Evolutionary conservation across 1,140 invertebrate species (phyloP).

Genomic region (Lepidurus couesii): DNA sequence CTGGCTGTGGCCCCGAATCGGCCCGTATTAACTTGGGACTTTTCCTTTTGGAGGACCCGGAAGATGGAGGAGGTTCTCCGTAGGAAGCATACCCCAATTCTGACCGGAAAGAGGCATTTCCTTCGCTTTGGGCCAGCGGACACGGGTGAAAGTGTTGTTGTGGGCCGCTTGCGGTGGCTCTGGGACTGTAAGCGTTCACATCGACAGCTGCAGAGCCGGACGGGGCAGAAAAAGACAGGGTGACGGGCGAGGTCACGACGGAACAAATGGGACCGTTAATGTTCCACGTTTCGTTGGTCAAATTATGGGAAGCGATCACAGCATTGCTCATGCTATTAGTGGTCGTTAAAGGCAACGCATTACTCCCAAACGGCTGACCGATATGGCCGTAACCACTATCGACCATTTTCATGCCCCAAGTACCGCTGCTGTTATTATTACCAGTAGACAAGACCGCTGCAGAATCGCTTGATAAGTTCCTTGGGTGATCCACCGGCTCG

Average conservation of each 20-base stretch:
- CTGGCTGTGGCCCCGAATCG: neutral
- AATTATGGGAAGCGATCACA: conserved; percentile 18
- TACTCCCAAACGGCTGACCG: conserved; percentile 16
- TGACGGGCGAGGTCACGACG: conserved; percentile 18
- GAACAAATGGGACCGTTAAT: conserved; percentile 32
- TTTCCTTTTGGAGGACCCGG: neutral
- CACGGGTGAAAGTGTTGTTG: conserved; percentile 14
- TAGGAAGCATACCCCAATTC: neutral
- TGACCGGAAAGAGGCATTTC: neutral
- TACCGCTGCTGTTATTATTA: conserved; percentile 22
- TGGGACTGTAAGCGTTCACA: neutral
- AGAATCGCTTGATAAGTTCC: conserved; percentile 7
- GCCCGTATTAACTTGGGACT: neutral
- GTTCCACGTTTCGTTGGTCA: conserved; percentile 34
- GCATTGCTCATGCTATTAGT: conserved; percentile 15
- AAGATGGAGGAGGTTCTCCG: neutral
- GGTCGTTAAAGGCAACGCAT: conserved; percentile 23
- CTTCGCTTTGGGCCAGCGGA: neutral
- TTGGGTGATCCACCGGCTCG: neutral
- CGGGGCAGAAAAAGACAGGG: neutral
- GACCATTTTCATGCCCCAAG: conserved; percentile 10
- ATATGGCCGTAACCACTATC: neutral
- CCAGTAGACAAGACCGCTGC: neutral
- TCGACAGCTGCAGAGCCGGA: neutral
- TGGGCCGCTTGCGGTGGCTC: neutral